Conservation (phyloP, 2,888 invertebrate genomes). For the Tiphia femorata region DNA sequence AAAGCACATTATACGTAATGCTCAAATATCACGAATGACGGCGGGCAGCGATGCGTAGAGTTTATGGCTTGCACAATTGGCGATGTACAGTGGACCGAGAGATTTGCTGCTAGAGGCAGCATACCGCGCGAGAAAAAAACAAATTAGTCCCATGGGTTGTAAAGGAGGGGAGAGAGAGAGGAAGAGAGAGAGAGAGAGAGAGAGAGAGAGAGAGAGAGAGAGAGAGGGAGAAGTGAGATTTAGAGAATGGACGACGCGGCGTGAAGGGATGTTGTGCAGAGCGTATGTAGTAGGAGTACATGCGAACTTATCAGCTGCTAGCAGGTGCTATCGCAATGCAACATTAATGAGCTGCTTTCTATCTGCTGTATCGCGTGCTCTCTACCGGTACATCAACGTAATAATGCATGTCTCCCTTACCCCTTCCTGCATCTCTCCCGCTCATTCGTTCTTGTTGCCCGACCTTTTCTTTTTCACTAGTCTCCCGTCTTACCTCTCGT, state of each 20-base stretch:
- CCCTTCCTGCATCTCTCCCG: constrained; percentile 5
- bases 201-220: not conserved
- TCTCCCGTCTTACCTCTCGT: no score
- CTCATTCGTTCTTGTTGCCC: not conserved
- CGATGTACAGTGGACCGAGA: constrained; percentile 16
- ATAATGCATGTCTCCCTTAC: constrained; percentile 22
- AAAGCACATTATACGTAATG: constrained; percentile 25
- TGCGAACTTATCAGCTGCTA: constrained; percentile 44
- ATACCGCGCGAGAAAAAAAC: not conserved
- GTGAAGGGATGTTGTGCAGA: not conserved
- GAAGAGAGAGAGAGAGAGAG: not conserved
- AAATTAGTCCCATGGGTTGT: not conserved
- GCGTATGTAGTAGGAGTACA: constrained; percentile 17
- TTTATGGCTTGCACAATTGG: constrained; percentile 21
- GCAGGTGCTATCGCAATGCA: constrained; percentile 45
- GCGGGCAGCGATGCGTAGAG: constrained; percentile 10
- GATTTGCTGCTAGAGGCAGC: constrained; percentile 20
- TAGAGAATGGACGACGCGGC: not conserved
- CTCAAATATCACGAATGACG: constrained; percentile 13
- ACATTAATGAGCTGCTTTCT: constrained; percentile 54
- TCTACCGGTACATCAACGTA: constrained; percentile 19
- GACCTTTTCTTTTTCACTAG: constrained; percentile 1
- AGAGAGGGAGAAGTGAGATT: not conserved
- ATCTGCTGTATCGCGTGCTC: constrained; percentile 44
- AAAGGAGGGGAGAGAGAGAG: not conserved